Evolutionary conservation across 2,113 vertebrate species (phyloP), one percentile per base, ranked within the genome.

Genomic region (Probosciger aterrimus): DNA sequence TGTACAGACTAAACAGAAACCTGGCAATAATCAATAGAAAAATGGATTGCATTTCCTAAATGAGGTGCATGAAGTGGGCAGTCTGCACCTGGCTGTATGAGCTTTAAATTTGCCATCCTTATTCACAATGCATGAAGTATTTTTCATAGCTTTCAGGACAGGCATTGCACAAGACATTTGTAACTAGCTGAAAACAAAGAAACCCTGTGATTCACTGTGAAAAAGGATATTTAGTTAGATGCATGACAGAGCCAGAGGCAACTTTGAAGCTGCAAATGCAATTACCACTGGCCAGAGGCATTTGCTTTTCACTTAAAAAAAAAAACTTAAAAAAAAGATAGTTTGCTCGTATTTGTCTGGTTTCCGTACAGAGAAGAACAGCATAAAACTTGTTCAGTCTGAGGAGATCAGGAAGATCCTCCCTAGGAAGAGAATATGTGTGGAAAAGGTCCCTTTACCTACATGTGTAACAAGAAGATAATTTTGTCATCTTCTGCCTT

Each of bases 111-210:
- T 95, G 78, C 83, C 81, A 89, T 91, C 74, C 33, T 90, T 89
- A 85, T 73, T 94, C 93, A 94, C 78, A 6, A 65, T 18, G n/a
- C 84, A 92, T 92, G 93, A 92, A 89, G 77, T 52, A 95, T 92
- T 95, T 93, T 95, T 95, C 90, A 81, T 79, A 91, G 52, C 47
- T 97, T 90, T 96, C 80, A 68, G 80, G 82, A 95, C 76, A 95
- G 52, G 64, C 86, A 96, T 94, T 95, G 90, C 90, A 93, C 57
- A 83, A 93, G 94, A 94, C 93, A 92, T 94, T 95, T 94, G 80
- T 95, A 96, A 96, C 88, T 90, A 86, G 79, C 64, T 79, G 90
- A 96, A 97, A 95, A 97, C 95, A 97, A 97, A 97, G 96, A 92
- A 92, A 96, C 63, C 44, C 65, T 96, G 90, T 96, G 93, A 93